Base-by-base conservation (phyloP, 2,797 vertebrate species). In the Columba guinea region DNA sequence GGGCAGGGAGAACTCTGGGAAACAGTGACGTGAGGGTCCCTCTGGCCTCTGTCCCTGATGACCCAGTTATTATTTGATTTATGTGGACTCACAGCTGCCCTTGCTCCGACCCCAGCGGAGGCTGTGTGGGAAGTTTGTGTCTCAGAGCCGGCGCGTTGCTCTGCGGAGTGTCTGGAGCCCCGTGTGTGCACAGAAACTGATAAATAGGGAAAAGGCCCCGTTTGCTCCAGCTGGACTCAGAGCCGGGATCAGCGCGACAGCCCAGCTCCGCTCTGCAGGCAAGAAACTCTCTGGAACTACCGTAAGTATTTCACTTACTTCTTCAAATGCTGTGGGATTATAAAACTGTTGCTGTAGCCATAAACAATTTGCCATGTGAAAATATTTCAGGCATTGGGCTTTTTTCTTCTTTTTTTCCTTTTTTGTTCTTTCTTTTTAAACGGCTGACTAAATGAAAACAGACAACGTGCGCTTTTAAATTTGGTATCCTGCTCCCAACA, bases 31-130 rank as follows among this genome's bases (percentile, higher is more conserved):
- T 93, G 95, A 96, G 92, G 96, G 80, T 97, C 95, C 96, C 91
- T 94, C 84, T 94, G 97, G 96, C 97, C 95, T 96, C 94, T 95
- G 95, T 97, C 96, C 96, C 96, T 91, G 94, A 96, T 97, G 95
- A 98, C 97, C 97, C 97, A 96, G 97, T 97, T 98, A 52, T 97
- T 97, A 89, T 96, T 97, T 98, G 98, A 98, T 98, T 98, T 98
- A 98, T 98, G 97, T 96, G 94, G 97, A 93, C 95, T 97, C 96
- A 87, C 94, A 73, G 96, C 96, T 98, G 98, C 97, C 97, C 98
- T 97, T 69, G 94, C 96, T 97, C 95, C 97, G 97, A 98, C 97
- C 98, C 96, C 96, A 91, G 93, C 86, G 91, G 95, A 77, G 96
- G 95, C 94, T 96, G 97, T 97, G 97, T 98, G 98, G 98, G 98